A percentile compares a stretch with the other conserved stretches of the same genome.
These are phyloP conservation scores for Tetramorium bicarinatum DNA, from an alignment of 2,888 invertebrate genomes.

Conservation along the genomic window DNA sequence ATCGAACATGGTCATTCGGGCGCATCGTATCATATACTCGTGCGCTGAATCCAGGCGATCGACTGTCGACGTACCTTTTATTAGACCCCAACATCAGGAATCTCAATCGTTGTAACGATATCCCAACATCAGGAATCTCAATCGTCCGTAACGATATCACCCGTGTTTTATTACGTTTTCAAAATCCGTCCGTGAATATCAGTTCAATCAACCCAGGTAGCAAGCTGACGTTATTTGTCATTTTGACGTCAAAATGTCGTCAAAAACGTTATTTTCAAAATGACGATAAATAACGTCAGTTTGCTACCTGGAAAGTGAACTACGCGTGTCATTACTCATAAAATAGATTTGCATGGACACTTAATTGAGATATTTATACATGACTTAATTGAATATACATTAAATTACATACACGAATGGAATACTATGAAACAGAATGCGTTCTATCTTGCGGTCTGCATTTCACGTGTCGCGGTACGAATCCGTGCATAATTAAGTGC, in stretches of 20 bases:
- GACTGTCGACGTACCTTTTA: no score
- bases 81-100: background rate
- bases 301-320: background rate
- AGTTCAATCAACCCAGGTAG: background rate
- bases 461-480: no score
- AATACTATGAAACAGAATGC: no score
- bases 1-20: no score
- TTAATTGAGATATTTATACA: background rate
- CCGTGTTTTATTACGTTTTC: background rate
- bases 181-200: background rate
- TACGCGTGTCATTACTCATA: background rate
- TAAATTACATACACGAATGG: background rate
- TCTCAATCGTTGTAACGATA: background rate
- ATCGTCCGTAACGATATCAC: background rate
- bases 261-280: no score
- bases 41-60: no score
- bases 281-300: no score
- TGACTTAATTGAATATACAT: background rate
- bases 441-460: no score
- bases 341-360: background rate
- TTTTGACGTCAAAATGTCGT: no score
- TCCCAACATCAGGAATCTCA: background rate
- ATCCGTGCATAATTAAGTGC: no score
- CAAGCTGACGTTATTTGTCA: no score
- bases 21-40: no score